These are phyloP conservation scores for Myotis davidii DNA, from an alignment of 2,113 vertebrate species.

Conservation along the genomic window DNA sequence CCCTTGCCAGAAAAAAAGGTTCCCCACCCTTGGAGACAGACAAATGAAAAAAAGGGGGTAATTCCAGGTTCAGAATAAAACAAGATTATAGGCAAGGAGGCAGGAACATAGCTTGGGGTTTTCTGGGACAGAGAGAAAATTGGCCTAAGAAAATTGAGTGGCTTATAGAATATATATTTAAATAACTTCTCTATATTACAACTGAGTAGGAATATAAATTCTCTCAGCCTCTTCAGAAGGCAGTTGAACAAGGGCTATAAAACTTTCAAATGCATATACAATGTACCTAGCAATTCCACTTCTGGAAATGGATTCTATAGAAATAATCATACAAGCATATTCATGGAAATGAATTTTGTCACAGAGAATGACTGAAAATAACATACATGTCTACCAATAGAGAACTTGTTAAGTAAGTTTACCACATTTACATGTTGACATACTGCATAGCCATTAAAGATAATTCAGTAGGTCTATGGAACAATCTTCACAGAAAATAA, in stretches of 20 bases:
- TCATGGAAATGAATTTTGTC: neutral
- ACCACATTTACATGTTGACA: neutral
- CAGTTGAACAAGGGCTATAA: neutral
- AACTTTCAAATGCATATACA: neutral
- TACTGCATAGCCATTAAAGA: neutral
- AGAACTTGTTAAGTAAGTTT: neutral
- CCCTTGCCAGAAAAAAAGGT: no score
- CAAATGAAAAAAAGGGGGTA: neutral
- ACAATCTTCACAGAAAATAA: neutral
- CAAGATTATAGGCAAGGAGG: neutral
- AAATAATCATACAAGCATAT: neutral
- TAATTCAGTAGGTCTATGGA: neutral
- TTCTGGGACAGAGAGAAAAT: slow-evolving; percentile 5
- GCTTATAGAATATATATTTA: slow-evolving; percentile 38
- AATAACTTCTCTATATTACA: slow-evolving; percentile 7
- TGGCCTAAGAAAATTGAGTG: slow-evolving; percentile 30
- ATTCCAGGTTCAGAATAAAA: neutral
- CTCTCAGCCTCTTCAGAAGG: slow-evolving; percentile 13
- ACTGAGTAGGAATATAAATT: neutral
- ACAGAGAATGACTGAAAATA: slow-evolving; percentile 9
- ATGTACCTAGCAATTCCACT: slow-evolving; percentile 13
- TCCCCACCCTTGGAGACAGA: neutral
- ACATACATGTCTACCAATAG: neutral
- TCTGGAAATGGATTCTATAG: neutral
- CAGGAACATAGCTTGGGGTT: neutral